Evolutionary conservation across 1,140 invertebrate genomes (phyloP), one percentile per base, ranked within the genome.

Genomic region (Drosophila elegans): DNA sequence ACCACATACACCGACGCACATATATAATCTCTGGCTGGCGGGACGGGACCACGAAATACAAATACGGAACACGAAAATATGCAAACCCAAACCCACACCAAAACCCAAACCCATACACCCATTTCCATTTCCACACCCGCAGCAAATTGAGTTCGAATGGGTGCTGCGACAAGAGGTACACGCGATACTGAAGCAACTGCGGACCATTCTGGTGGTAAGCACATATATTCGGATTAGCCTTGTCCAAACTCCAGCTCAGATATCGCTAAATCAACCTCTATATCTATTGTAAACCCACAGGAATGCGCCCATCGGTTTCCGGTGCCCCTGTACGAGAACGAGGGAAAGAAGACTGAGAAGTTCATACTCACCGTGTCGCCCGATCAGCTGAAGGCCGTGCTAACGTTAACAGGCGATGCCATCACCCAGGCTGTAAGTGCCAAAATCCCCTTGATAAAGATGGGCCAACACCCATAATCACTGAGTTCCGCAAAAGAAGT

Each of bases 111-210:
- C 16, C 16, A 21, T 21, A 21, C 16, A 21, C 16, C 16, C 16
- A 21, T 21, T 39, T 39, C 34, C 38, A 12, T 38, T 39, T 39
- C 51, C 16, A 21, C 16, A 1, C 16, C 45, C 95, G 57, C 92
- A 98, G 97, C 97, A 98, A 95, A 96, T 96, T 93, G 97, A 98
- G 94, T 98, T 98, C 92, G 96, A 98, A 93, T 98, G 97, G 97
- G 95, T 98, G 44, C 94, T 98, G 46, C 95, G 97, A 78, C 95
- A 97, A 92, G 97, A 98, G 93, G 97, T 98, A 62, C 97, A 97
- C 92, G 95, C 96, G 54, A 97, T 97, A 77, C 93, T 98, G 81
- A 95, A 95, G 79, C 96, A 98, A 91, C 94, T 98, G 25, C 95
- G 97, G 80, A 95, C 95, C 57, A 96, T 98, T 83, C 93, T 98